Evolutionary conservation across 2,797 vertebrate genomes (phyloP), one percentile per base, ranked within the genome.

Genomic region (Ataeniobius toweri): DNA sequence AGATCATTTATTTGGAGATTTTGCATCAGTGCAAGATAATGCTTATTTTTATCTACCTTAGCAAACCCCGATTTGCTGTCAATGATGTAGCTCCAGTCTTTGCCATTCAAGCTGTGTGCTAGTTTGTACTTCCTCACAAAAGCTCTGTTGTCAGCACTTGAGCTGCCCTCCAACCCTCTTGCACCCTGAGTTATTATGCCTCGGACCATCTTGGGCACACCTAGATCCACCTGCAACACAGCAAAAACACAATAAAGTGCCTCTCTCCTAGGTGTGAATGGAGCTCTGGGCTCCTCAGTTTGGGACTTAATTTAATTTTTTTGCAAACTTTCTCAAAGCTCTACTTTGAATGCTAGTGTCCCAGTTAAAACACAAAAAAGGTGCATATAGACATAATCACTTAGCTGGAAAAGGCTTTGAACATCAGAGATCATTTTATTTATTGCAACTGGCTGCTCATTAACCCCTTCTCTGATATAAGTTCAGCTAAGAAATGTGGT

Each of bases 41-140:
- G 20, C 85, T 77, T 80, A 18, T 58, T 67, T 12, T 22, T 8
- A 48, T 73, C 87, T 95, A 99, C 98, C 97, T 99, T 99, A 28
- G 97, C 93, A 70, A 97, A 95, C 77, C 95, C 95, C 0, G 97
- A 98, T 93, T 96, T 98, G 81, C 95, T 92, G 91, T 99, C 98
- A 20, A 93, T 95, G 88, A 99, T 94, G 83, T 95, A 96, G 13
- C 94, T 97, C 97, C 97, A 99, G 78, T 99, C 97, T 89, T 97
- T 97, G 88, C 97, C 96, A 0, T 95, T 97, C 88, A 97, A 91
- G 93, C 98, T 99, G 94, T 98, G 96, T 0, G 97, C 95, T 83
- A 99, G 95, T 83, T 97, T 97, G 94, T 99, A 99, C 89, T 98
- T 99, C 89, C 98, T 95, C 79, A 99, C 98, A 0, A 99, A 99